A percentile compares a stretch with the other conserved stretches of the same genome.
These are phyloP conservation scores for Cephus pulcher DNA, from an alignment of 2,888 invertebrate species.

Conservation along the genomic window DNA sequence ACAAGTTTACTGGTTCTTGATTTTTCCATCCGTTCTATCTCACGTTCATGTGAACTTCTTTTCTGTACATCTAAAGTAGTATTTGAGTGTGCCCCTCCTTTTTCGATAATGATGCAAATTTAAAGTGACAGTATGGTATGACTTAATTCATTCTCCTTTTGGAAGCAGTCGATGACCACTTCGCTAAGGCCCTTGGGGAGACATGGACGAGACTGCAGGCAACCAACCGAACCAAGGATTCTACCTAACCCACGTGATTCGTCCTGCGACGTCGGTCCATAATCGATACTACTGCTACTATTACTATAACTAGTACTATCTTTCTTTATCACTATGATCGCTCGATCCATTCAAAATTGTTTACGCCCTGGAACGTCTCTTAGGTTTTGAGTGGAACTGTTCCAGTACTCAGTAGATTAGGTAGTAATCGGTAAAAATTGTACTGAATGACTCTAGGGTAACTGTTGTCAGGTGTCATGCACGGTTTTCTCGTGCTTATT, in stretches of 20 bases:
- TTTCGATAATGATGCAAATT: neutral
- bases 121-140: neutral
- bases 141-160: conserved; percentile 16
- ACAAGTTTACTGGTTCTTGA: neutral
- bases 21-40: neutral
- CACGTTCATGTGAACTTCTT: neutral
- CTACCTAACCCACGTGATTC: conserved; percentile 47
- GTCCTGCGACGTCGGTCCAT: neutral
- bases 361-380: neutral
- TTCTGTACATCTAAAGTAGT: neutral
- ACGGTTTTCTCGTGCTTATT: neutral
- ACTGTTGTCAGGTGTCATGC: neutral
- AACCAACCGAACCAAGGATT: conserved; percentile 57
- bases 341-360: conserved; percentile 2
- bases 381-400: conserved; percentile 6
- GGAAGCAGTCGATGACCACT: conserved; percentile 60
- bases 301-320: neutral
- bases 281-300: neutral
- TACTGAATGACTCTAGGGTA: neutral
- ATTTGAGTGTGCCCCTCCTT: neutral
- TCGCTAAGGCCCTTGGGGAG: conserved; percentile 63
- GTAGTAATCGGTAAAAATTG: conserved; percentile 1
- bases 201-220: conserved; percentile 65
- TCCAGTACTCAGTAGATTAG: conserved; percentile 9
- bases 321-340: neutral